A percentile compares a stretch with the other conserved stretches of the same genome.
Conservation (phyloP, 2,888 invertebrate genomes). For the Mantis religiosa region DNA sequence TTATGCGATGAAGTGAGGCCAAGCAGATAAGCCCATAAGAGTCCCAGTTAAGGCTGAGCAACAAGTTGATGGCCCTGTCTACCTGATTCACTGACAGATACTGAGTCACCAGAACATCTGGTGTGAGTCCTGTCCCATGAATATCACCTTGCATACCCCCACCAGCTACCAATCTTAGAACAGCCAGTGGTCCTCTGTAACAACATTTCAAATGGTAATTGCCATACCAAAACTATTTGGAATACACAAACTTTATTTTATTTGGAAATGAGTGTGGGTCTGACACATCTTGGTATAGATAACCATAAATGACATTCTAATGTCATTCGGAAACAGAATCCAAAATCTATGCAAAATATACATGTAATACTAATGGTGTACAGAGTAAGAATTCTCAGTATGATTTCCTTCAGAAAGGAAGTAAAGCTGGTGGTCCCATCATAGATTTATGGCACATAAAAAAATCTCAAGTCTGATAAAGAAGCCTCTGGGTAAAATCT, state of each 20-base stretch:
- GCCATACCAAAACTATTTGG: neutral
- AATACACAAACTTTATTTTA: neutral
- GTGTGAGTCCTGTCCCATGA: slow-evolving; percentile 51
- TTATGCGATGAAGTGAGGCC: slow-evolving; percentile 67
- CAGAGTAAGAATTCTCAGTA: no score
- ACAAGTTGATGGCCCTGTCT: slow-evolving; percentile 64
- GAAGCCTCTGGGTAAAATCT: no score
- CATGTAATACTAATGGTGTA: no score
- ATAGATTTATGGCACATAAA: no score
- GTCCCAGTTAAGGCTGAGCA: slow-evolving; percentile 73
- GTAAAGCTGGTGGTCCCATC: no score
- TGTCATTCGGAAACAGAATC: neutral
- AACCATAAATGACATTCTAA: neutral
- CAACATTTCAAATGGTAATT: neutral
- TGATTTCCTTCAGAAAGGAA: no score
- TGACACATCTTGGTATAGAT: neutral
- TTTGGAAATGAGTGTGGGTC: neutral
- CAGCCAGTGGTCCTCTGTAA: slow-evolving; percentile 53
- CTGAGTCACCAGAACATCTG: slow-evolving; percentile 57
- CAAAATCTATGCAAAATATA: neutral
- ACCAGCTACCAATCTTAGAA: slow-evolving; percentile 52
- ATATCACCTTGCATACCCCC: slow-evolving; percentile 43
- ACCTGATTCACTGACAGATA: slow-evolving; percentile 61
- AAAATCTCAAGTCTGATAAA: no score
- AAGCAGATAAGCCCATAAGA: slow-evolving; percentile 70